Base-by-base conservation (phyloP, 1,140 invertebrate species). In the Cydia splendana region DNA sequence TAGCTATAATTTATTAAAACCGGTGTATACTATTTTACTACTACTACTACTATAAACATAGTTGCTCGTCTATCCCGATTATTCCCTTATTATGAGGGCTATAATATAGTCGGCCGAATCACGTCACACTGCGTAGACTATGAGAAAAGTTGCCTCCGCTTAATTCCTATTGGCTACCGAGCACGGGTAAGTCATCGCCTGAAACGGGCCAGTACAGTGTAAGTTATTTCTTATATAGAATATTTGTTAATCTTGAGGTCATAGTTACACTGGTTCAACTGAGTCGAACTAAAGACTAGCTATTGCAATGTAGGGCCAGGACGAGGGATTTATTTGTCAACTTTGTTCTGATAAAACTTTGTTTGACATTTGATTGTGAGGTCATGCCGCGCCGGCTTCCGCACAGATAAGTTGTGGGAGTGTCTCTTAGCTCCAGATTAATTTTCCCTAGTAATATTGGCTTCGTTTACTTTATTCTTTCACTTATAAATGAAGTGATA, bases 301-400 rank as follows among this genome's bases (percentile, higher is more conserved):
- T 5, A 12, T 62, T 9, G 20, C 0, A 62, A 62, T 24, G 10
- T 10, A 12, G 53, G 15, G 4, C n/a, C 18, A 62, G 76, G 77
- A 78, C 80, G 77, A 82, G 81, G 88, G 84, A 90, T 91, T 91
- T 92, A 91, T 92, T 91, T 91, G 91, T 91, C 88, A 88, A 91
- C 88, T 91, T 91, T 81, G 79, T 81, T 84, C 84, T 87, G 90
- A 91, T 92, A 90, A 92, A 91, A 92, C 80, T 92, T 92, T 84
- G 86, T 89, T 88, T 88, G 89, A 87, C 88, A 82, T 88, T 88
- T 88, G 89, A 89, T 91, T 91, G 88, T 88, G 78, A 85, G 87
- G 86, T 87, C 87, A 87, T 85, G 82, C 85, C 73, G 75, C 78
- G 76, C 80, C 75, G 79, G 78, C 78, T 83, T 82, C 77, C 78